These are phyloP conservation scores for Lasioglossum vierecki DNA, from an alignment of 2,888 invertebrate genomes.

Conservation along the genomic window DNA sequence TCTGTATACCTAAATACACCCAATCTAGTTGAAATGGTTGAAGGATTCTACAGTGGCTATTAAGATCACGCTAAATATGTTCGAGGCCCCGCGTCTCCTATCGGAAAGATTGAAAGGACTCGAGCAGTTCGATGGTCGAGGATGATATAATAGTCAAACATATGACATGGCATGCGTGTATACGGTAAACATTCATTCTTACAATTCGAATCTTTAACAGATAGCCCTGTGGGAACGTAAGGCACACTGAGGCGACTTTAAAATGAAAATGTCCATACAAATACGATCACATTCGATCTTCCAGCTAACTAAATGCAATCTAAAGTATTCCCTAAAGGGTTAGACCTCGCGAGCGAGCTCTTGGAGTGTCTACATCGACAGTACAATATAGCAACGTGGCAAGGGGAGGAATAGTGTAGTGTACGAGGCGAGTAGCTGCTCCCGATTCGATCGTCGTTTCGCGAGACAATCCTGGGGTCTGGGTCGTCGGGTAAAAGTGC, in stretches of 20 bases:
- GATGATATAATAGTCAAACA: not conserved
- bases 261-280: no score
- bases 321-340: not conserved
- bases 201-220: no score
- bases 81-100: not conserved
- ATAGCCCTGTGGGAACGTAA: no score
- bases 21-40: not conserved
- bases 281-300: no score
- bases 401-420: not conserved
- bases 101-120: not conserved
- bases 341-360: not conserved
- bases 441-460: not conserved
- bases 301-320: not conserved
- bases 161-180: no score
- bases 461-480: not conserved
- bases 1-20: no score
- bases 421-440: not conserved
- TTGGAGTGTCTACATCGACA: not conserved
- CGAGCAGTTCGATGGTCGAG: not conserved
- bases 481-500: not conserved
- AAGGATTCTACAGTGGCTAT: not conserved
- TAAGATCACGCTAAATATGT: not conserved
- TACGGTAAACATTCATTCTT: no score
- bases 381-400: not conserved
- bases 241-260: no score